phyloP scores from a whole-genome alignment of 2,888 invertebrate species.

The Smittia aterrima region DNA sequence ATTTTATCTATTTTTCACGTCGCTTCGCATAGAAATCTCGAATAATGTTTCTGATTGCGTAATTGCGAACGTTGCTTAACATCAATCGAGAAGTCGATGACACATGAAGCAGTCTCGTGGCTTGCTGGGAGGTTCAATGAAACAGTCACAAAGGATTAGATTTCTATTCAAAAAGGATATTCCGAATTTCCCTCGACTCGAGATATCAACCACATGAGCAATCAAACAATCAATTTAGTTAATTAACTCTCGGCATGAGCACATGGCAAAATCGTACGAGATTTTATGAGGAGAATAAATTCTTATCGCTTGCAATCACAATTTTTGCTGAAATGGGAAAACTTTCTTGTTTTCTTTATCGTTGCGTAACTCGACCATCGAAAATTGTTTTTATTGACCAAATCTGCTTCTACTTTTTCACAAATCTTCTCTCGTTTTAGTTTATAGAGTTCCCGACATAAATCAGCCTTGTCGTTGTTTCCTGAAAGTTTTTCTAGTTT shows the following conservation, averaged over 20 bases:
- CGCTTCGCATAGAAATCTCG: neutral
- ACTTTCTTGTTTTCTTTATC: too few species aligned
- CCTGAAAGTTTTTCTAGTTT: too few species aligned
- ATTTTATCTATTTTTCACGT: neutral
- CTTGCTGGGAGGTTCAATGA: neutral
- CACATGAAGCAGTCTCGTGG: neutral
- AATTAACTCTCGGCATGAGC: constrained; percentile 27
- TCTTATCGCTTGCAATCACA: too few species aligned
- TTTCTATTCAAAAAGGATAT: too few species aligned
- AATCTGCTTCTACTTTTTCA: too few species aligned
- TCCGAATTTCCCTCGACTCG: too few species aligned
- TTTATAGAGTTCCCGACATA: neutral
- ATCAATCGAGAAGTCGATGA: neutral
- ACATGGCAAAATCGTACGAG: constrained; percentile 25
- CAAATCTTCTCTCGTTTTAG: too few species aligned
- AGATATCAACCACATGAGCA: neutral
- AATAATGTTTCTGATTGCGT: neutral
- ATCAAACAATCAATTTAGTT: constrained; percentile 36
- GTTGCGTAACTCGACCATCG: too few species aligned
- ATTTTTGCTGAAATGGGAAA: neutral
- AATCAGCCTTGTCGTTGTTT: neutral
- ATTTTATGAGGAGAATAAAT: constrained; percentile 18
- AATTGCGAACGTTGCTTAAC: neutral
- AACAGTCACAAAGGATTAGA: too few species aligned
- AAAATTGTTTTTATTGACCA: too few species aligned